Base-by-base conservation (phyloP, 1,140 invertebrate species). In the silkworm (Bombyx mori) region DNA sequence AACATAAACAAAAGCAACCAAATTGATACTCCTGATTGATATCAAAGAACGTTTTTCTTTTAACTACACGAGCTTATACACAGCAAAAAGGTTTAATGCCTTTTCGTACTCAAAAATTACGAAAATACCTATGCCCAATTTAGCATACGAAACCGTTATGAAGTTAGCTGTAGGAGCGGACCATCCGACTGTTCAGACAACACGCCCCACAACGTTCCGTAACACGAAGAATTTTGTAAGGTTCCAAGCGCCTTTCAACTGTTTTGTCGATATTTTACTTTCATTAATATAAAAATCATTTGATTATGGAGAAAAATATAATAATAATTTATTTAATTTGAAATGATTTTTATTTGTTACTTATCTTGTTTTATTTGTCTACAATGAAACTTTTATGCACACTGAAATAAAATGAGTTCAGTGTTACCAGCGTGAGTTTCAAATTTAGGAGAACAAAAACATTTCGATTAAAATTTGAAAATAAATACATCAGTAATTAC, bases 31-130 rank as follows among this genome's bases (percentile, higher is more conserved):
- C 78, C 70, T 79, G 79, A 86, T 88, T 86, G 62, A 76, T 77
- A 67, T 85, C 74, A 71, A 77, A 78, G 76, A 73, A 71, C 66
- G 73, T 73, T 72, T 76, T 86, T 72, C 85, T 85, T 83, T 88
- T 80, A 79, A 88, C 85, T 76, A 84, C 82, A 86, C 82, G 75
- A 71, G 56, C 63, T 61, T 61, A 61, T 60, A 68, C 74, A 73
- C 71, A 70, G 63, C 78, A 66, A 58, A 62, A 70, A 71, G 52
- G 72, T 70, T 69, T 73, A 71, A 75, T 63, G 65, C 63, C 58
- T 67, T 59, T 69, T 61, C 61, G 47, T 57, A 66, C 65, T 58
- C 65, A 52, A 65, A 64, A 35, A 68, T 68, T 70, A 75, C 66
- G 67, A 61, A 65, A 69, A 69, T 76, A 75, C 63, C 65, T 67